Evolutionary conservation across 1,140 invertebrate genomes (phyloP), one percentile per base, ranked within the genome.

Genomic region (Drosophila tristis): DNA sequence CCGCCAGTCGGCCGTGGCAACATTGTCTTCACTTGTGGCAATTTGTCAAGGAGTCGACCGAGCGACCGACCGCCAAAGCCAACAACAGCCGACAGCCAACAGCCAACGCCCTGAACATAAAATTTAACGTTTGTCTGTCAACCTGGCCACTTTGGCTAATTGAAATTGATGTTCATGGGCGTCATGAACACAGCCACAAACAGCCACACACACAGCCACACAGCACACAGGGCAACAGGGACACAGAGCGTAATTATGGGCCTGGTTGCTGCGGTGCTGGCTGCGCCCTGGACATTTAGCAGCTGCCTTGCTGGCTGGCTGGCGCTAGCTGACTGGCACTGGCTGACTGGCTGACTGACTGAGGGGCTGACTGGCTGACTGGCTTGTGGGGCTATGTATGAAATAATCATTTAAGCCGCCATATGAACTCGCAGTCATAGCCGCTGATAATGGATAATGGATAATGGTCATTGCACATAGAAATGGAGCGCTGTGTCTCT

Each of bases 71-170:
- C 35, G 35, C 35, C 35, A 39, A 35, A 2, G 26, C 26, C 26
- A 29, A 29, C 26, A 29, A n/a, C n/a, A n/a, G n/a, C n/a, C 16
- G 16, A 16, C 16, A 16, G 26, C 26, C 26, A 6, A 29, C 26
- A 50, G 76, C 71, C 76, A 66, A 89, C 84, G 84, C 84, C 84
- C 85, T 63, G 76, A 50, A 78, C 84, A 84, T 89, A 84, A 89
- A 89, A 84, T 89, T 89, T 90, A 89, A 89, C 85, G 85, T 89
- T 84, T 77, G 79, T 84, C 72, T 78, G 84, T 80, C 84, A 89
- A 89, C 76, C 72, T 80, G 84, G 85, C 84, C 84, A 89, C 85
- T 89, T 90, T 89, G 85, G 79, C 81, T 89, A 89, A 89, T 89
- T 89, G 85, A 89, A 89, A 89, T 90, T 89, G 84, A 89, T 89